Base-by-base conservation (phyloP, 2,113 vertebrate species). In the Rhodinocichla rosea region DNA sequence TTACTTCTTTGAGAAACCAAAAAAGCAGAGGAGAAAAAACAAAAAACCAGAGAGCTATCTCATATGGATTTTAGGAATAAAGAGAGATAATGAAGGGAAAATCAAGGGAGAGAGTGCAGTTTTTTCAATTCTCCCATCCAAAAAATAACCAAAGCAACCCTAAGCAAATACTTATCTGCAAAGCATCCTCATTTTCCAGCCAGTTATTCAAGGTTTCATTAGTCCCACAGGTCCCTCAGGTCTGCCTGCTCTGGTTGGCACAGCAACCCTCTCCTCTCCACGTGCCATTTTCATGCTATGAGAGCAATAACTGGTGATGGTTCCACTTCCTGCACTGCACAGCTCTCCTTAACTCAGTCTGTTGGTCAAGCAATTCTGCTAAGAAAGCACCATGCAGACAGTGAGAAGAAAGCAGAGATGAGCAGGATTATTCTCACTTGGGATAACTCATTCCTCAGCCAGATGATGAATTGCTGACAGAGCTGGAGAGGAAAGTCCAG, bases 241-340 rank as follows among this genome's bases (percentile, higher is more conserved):
- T 44, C 23, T 67, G 42, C 44, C 74, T 45, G 8, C 84, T 71
- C 23, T 75, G 69, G 21, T 19, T 70, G 75, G 32, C 68, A 79
- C 16, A 71, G 55, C 19, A 59, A 19, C n/a, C 27, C 56, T 23
- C 15, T 63, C 47, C 42, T 45, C 32, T 27, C 10, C 1, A 12
- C 0, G 0, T 39, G 37, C 23, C 37, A 17, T 60, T 83, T 85
- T 39, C 78, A 78, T 26, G 19, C 32, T 11, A 2, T 3, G 0
- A 32, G 14, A 40, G 22, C 23, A 35, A 1, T 14, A 30, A 49
- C 6, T 18, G 39, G 15, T 0, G 2, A 50, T 12, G n/a, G 64
- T 1, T 12, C 39, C 59, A 6, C n/a, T 7, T n/a, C 44, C 45
- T 9, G 4, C 2, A 1, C 59, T 42, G 65, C 47, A 13, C 60